Conservation (phyloP, 2,113 vertebrate species). For the Stigmatopora argus region DNA sequence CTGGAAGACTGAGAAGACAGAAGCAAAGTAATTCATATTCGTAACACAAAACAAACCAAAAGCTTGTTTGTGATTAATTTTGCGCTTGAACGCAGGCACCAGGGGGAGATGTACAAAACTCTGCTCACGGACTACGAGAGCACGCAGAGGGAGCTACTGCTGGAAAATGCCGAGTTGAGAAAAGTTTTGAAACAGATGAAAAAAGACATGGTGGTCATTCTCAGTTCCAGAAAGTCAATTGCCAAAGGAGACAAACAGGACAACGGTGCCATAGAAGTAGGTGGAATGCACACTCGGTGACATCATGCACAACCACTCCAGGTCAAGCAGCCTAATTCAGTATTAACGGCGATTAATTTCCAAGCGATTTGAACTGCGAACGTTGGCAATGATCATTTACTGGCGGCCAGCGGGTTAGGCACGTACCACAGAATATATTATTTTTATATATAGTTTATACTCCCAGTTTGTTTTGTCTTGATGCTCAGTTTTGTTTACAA, state of each 20-base stretch:
- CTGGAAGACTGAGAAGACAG: conserved; percentile 90
- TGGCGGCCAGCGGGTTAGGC: not conserved
- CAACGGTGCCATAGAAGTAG: conserved; percentile 55
- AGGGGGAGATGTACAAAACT: conserved; percentile 89
- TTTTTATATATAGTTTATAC: no score
- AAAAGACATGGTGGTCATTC: conserved; percentile 87
- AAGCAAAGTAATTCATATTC: conserved; percentile 73
- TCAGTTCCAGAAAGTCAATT: conserved; percentile 76
- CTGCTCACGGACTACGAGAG: conserved; percentile 85
- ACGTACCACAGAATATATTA: not conserved
- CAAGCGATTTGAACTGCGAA: no score
- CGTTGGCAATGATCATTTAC: no score
- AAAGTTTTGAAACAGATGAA: conserved; percentile 96
- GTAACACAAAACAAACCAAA: not conserved
- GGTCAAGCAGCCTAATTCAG: not conserved
- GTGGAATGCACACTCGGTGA: conserved; percentile 58
- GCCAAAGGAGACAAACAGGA: conserved; percentile 71
- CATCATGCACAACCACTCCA: not conserved
- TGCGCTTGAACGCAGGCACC: conserved; percentile 75
- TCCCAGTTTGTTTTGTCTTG: no score
- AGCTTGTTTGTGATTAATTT: conserved; percentile 1
- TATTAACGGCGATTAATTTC: no score
- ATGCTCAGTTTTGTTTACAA: no score
- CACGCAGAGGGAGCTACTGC: conserved; percentile 81
- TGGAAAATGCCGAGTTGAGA: conserved; percentile 90